phyloP scores from a whole-genome alignment of 2,797 vertebrate species.

The Chiloscyllium punctatum region DNA sequence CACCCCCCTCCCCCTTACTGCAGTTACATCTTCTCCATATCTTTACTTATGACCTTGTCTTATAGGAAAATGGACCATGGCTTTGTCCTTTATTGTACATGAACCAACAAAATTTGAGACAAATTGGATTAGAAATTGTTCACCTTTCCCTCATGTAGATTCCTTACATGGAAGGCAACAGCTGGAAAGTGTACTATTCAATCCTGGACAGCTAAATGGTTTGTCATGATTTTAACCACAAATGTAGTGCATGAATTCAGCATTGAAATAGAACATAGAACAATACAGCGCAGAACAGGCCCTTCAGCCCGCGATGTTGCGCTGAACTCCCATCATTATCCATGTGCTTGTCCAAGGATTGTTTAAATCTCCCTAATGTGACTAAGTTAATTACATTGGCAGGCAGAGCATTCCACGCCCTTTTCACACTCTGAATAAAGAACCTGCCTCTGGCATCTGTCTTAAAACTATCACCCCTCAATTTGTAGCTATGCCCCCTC shows the following conservation, averaged over 20 bases:
- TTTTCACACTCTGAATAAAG: no score
- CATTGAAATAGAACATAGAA: no score
- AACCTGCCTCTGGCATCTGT: no score
- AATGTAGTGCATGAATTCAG: not conserved
- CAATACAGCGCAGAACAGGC: no score
- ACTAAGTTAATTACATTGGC: no score
- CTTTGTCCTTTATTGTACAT: not conserved
- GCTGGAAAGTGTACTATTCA: not conserved
- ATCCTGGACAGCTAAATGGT: not conserved
- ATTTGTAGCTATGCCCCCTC: no score
- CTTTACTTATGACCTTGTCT: not conserved
- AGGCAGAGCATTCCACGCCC: no score
- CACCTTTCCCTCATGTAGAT: not conserved
- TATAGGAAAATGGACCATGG: not conserved
- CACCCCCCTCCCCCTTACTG: not conserved
- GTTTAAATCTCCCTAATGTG: no score
- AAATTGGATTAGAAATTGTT: not conserved
- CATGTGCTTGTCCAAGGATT: no score
- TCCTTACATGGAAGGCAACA: not conserved
- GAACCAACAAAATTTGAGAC: not conserved
- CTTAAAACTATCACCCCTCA: no score
- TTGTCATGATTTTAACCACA: not conserved
- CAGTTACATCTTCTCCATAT: not conserved
- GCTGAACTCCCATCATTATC: no score
- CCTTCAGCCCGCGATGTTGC: no score